Conservation (phyloP, 1,140 invertebrate species). For the Acromyrmex echinatior region DNA sequence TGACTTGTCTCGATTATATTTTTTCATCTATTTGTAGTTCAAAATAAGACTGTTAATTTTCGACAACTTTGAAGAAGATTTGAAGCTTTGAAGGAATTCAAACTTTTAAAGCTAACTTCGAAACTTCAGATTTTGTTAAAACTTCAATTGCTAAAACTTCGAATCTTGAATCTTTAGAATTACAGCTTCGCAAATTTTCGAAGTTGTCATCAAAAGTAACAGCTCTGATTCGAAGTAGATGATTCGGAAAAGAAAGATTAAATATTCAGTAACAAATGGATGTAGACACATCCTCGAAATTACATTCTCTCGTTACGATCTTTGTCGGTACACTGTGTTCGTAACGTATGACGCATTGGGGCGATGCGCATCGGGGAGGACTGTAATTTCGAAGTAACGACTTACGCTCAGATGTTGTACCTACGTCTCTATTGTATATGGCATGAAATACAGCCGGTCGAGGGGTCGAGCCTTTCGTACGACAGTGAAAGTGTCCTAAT, state of each 20-base stretch:
- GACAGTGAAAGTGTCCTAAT: slow-evolving; percentile 77
- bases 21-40: too few species aligned
- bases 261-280: slow-evolving; percentile 22
- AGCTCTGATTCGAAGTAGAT: neutral
- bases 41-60: too few species aligned
- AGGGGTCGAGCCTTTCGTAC: slow-evolving; percentile 64
- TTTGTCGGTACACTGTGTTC: neutral
- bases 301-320: slow-evolving; percentile 21
- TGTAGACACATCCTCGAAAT: slow-evolving; percentile 33
- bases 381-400: slow-evolving; percentile 65
- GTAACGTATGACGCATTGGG: slow-evolving; percentile 48
- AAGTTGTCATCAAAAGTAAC: too few species aligned
- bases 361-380: slow-evolving; percentile 49
- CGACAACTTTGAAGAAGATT: too few species aligned
- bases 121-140: too few species aligned
- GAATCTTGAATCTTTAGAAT: too few species aligned
- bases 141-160: too few species aligned
- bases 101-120: too few species aligned
- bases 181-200: too few species aligned
- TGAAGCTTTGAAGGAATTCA: too few species aligned
- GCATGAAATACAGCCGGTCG: slow-evolving; percentile 65
- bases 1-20: neutral
- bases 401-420: slow-evolving; percentile 42
- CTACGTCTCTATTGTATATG: slow-evolving; percentile 52
- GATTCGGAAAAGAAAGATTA: slow-evolving; percentile 14